Conservation (phyloP, 2,797 vertebrate genomes). For the Pogoniulus pusillus region DNA sequence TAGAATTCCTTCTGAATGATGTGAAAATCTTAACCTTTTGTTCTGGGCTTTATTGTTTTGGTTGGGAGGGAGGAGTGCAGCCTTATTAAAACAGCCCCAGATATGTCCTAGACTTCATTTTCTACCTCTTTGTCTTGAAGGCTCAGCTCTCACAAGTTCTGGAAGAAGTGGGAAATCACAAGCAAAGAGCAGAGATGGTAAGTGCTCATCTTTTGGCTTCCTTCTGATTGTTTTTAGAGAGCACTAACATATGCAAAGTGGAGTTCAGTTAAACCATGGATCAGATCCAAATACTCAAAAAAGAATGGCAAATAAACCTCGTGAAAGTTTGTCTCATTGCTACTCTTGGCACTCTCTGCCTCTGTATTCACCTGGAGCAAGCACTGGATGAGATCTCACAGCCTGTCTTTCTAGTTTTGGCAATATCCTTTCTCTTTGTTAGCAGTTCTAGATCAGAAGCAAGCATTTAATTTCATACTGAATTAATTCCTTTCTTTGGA, state of each 20-base stretch:
- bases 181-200: conserved; percentile 88
- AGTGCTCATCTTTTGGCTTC: conserved; percentile 26
- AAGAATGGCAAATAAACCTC: neutral
- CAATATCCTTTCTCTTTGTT: neutral
- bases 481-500: conserved; percentile 23
- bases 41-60: neutral
- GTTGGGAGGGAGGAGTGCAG: accelerated
- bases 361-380: neutral
- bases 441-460: conserved; percentile 13
- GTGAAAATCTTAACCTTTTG: neutral
- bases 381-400: neutral
- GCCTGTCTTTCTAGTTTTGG: neutral
- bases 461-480: conserved; percentile 32
- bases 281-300: neutral
- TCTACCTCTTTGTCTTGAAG: conserved; percentile 69
- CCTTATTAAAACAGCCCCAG: neutral
- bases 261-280: neutral
- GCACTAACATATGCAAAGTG: neutral
- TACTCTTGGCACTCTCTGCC: neutral
- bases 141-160: conserved; percentile 86
- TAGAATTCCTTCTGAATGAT: accelerated
- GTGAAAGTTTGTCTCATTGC: neutral
- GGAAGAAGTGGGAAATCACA: conserved; percentile 86
- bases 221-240: neutral
- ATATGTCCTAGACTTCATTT: neutral